Evolutionary conservation across 92 coral and sea anemone genomes (phyloP), one percentile per base, ranked within the genome.

Genomic region (Epizoanthus scotinus): DNA sequence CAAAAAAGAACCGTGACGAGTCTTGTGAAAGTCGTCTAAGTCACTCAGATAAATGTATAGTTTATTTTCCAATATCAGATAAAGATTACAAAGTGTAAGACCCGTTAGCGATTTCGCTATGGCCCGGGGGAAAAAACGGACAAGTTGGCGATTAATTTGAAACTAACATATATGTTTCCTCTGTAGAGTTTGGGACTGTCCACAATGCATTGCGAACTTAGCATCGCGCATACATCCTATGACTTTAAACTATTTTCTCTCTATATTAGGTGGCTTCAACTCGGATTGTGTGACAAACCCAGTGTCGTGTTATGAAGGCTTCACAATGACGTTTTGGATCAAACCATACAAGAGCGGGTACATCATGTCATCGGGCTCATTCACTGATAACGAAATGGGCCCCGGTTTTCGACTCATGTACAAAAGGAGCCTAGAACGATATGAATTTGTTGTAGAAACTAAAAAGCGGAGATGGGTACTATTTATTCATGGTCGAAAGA

Each of bases 211-310:
- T 34, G 40, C 40, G 40, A 34, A 34, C 40, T 34, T 34, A 34
- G 40, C 40, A 34, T 34, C 0, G 40, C 40, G 40, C 3, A 34
- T 34, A 34, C 3, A 6, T 5, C 40, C 40, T 34, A 34, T 47
- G 14, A 47, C 52, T 13, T 47, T 47, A 9, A 47, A 47, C 52
- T 47, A 13, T 13, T 44, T 13, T 12, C 44, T 67, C 54, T 40
- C 22, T 67, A 36, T 64, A 63, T 28, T 84, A 96, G 99, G 93
- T 79, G 94, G 97, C 63, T 87, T 96, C 70, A 91, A 88, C 67
- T 86, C 90, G 17, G 99, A 96, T 78, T 96, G 99, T 60, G 95
- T 94, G 50, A 93, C 97, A 25, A 86, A 87, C 69, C 99, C 99
- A 68, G 84, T 94, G 3, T 64, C 80, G 1, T 96, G 99, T 31